Evolutionary conservation across 64 coral and sea anemone species (phyloP).

Genomic region (Stichodactyla mertensii): DNA sequence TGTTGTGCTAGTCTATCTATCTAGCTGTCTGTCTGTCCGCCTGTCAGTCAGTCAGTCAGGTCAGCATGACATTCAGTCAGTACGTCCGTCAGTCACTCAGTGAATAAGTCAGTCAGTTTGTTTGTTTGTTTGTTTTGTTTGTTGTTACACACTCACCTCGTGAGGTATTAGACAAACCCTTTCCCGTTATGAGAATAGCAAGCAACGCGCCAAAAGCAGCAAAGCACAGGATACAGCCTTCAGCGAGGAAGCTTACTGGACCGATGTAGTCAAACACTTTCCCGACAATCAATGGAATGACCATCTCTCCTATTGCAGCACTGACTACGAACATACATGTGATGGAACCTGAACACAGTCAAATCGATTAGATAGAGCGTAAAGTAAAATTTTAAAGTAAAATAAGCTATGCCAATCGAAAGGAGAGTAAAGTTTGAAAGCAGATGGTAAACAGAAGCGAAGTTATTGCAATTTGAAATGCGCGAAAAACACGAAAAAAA

Average conservation of each 20-base stretch:
- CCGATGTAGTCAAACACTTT: conserved; percentile 82
- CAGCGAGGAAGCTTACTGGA: conserved; percentile 68
- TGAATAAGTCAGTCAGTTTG: background rate
- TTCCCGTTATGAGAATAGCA: conserved; percentile 71
- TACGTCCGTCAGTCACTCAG: background rate
- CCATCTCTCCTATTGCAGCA: conserved; percentile 86
- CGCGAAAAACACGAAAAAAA: too few relatives aligned
- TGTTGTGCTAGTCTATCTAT: background rate
- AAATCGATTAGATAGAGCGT: background rate
- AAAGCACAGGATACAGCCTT: conserved; percentile 68
- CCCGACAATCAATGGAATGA: conserved; percentile 82
- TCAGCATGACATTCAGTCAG: too few relatives aligned
- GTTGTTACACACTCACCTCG: background rate
- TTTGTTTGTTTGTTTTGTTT: background rate
- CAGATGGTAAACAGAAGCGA: too few relatives aligned
- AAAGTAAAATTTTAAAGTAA: too few relatives aligned
- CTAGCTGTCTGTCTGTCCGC: too few relatives aligned
- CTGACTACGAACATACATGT: conserved; percentile 89
- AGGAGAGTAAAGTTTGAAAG: too few relatives aligned
- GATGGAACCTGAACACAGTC: conserved; percentile 52
- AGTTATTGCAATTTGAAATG: too few relatives aligned
- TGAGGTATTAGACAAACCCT: conserved; percentile 23
- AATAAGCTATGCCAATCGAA: too few relatives aligned
- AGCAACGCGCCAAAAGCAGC: conserved; percentile 72
- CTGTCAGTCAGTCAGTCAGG: background rate